Evolutionary conservation across 2,113 vertebrate genomes (phyloP), one percentile per base, ranked within the genome.

Genomic region (Otus sunia): DNA sequence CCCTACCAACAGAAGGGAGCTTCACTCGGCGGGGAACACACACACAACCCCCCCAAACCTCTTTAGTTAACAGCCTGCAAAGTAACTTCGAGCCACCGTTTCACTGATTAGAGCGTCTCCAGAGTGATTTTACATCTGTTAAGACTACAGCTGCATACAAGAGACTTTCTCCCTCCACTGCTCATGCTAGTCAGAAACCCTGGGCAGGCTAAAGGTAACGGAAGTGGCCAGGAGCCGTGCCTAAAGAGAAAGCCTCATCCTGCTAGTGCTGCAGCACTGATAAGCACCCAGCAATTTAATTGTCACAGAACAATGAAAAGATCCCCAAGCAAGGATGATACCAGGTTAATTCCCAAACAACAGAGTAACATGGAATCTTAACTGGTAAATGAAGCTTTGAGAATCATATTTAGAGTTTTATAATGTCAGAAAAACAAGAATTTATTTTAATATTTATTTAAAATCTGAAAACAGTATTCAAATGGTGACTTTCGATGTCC

Each of bases 321-420:
- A 59, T 23, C 30, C 22, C n/a, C 37, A 12, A 5, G 25, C 34
- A 45, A 79, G 25, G 6, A 0, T 29, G 45, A 18, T 32, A 30
- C 36, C 34, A 55, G 58, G 25, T 43, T 39, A 45, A 30, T n/a
- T 78, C 52, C 63, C 52, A 30, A 67, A 78, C 47, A 91, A 60
- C 0, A 49, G 12, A 3, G 1, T 21, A 52, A 1, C 0, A 2
- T 6, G 7, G 64, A 71, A 66, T 23, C 41, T 49, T 32, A 77
- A 67, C 26, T 22, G 27, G 39, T 52, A 63, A 76, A 4, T n/a
- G n/a, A 80, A 80, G 59, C 25, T 20, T 27, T n/a, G 20, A 72
- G 59, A 63, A 56, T 13, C 8, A 4, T 32, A 45, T 50, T 50
- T 50, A 47, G 13, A 67, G 15, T 32, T 50, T 52, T 21, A 62